Evolutionary conservation across 2,888 invertebrate species (phyloP), one percentile per base, ranked within the genome.

Genomic region (Caenorhabditis drosophilae): DNA sequence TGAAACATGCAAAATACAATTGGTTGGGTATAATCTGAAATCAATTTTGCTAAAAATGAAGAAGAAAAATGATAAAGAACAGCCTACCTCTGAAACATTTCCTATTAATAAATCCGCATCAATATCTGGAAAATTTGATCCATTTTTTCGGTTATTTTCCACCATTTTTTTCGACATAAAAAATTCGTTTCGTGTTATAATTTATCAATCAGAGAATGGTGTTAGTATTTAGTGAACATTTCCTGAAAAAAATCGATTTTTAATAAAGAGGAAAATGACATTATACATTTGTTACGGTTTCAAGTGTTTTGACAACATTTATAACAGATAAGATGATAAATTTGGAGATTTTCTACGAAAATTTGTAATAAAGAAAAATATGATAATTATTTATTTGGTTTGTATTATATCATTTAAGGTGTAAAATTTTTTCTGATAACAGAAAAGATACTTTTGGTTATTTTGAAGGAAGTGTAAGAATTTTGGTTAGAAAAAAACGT

Each of bases 1-100:
- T 31, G 26, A 67, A 61, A 6, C 66, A 72, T n/a, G 69, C 68
- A 35, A 74, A 74, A 38, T 62, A 74, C n/a, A 74, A 61, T 36
- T 49, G 54, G 38, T 67, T 59, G 0, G 67, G 67, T n/a, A 71
- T 42, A 16, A 70, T 41, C 63, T 70, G 54, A 16, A 46, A 46
- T n/a, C 22, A 27, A 4, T 15, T 51, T 45, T 15, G 18, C 6
- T 27, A n/a, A 23, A 26, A 47, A 48, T 18, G 16, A 7, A 16
- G 7, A 6, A 20, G 4, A 16, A 40, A 40, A 16, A 6, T 20
- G 3, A 40, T 20, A 40, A 40, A 9, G n/a, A n/a, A n/a, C n/a
- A n/a, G n/a, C n/a, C 20, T 20, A 42, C 42, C 23, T 51, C 45
- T 23, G 27, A 34, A 25, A 56, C 20, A 20, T 44, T 42, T 34